Evolutionary conservation across 2,113 vertebrate genomes (phyloP), one percentile per base, ranked within the genome.

Genomic region (Orientallactaga bullata): DNA sequence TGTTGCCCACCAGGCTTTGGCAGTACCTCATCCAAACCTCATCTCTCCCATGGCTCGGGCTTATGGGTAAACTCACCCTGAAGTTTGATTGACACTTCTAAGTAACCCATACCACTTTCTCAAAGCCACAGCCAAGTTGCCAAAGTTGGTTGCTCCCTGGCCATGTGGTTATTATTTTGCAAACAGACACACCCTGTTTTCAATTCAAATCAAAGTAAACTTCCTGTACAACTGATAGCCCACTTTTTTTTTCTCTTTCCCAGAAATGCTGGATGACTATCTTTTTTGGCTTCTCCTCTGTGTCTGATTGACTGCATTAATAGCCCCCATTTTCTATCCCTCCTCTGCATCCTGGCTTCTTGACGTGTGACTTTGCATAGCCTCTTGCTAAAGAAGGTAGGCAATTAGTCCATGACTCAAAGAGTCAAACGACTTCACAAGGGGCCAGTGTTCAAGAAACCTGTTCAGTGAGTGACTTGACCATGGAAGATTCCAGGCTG

Each of bases 1-100:
- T 0, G 12, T 0, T 0, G 5, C 18, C 72, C 2, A 3, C 72
- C 2, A 3, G 3, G 17, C 39, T 79, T 1, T 60, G 66, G 11
- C 32, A 12, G 26, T 24, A 47, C 32, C 65, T 12, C 28, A 47
- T 2, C 60, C 7, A 12, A 79, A 37, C 26, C 69, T 55, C 0
- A 24, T 58, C 23, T 63, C 28, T 61, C 7, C 20, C 42, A 32
- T 7, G 28, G 15, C 30, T 80, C 42, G 28, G 8, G 7, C 24
- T 26, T 55, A 3, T 47, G 74, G 81, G 74, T 1, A 15, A n/a
- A 28, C 26, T 12, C 51, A 71, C 68, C 47, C 60, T 37, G 18
- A 65, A 47, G 30, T 87, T 71, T 60, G 35, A 39, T 26, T 66
- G 65, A 73, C 21, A 5, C 8, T 65, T n/a, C 7, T 42, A 66